phyloP scores from a whole-genome alignment of 2,113 vertebrate genomes.

The Empidonax traillii region DNA sequence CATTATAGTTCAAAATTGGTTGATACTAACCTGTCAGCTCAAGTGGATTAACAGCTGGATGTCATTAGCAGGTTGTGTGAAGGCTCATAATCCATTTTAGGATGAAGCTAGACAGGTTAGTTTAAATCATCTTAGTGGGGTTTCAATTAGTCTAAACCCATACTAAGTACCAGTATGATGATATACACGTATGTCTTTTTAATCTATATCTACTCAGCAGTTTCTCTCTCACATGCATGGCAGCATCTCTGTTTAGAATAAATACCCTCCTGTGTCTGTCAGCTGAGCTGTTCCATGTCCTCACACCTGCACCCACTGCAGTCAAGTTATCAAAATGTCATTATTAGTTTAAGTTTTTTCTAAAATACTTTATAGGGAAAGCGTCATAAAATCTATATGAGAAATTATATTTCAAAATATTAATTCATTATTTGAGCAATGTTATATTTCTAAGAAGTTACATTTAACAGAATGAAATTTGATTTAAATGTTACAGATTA shows the following conservation, averaged over 20 bases:
- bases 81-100: background rate
- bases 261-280: background rate
- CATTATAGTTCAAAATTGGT: background rate
- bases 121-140: conserved; percentile 31
- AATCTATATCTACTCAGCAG: background rate
- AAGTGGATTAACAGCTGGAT: conserved; percentile 29
- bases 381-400: background rate
- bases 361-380: background rate
- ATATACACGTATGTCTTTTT: background rate
- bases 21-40: conserved; percentile 28
- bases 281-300: background rate
- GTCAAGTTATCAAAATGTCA: background rate
- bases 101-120: conserved; percentile 18
- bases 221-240: background rate
- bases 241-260: background rate
- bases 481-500: background rate
- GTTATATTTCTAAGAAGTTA: background rate
- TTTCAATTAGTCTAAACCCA: conserved; percentile 25
- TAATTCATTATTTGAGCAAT: background rate
- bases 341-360: background rate
- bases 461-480: background rate
- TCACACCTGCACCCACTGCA: background rate
- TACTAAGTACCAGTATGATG: background rate
- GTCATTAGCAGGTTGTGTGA: background rate
- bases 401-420: background rate